Evolutionary conservation across 1,140 invertebrate genomes (phyloP).

Genomic region (Leguminivora glycinivorella): DNA sequence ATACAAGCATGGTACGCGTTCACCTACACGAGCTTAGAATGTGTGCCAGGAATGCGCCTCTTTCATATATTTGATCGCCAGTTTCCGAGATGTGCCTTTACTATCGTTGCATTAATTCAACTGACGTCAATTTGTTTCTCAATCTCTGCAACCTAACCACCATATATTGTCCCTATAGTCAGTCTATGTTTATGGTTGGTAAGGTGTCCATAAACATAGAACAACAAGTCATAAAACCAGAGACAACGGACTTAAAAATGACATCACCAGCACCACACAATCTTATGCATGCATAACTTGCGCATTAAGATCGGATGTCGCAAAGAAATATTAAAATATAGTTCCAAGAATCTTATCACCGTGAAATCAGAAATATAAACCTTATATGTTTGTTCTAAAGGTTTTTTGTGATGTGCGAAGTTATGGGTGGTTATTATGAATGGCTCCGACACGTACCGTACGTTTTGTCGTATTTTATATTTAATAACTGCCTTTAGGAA

Average conservation of each 20-base stretch:
- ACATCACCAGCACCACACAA: conserved; percentile 11
- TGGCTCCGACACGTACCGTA: not conserved
- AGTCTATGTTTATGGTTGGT: too few species aligned
- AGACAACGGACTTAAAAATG: conserved; percentile 26
- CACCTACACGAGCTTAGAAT: too few species aligned
- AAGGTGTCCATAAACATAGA: not conserved
- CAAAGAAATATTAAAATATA: not conserved
- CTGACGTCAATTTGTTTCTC: too few species aligned
- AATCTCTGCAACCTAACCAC: not conserved
- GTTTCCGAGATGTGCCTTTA: too few species aligned
- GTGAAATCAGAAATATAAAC: not conserved
- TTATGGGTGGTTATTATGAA: conserved; percentile 5
- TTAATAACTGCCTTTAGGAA: not conserved
- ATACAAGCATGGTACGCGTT: too few species aligned
- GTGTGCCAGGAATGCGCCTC: too few species aligned
- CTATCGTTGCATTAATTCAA: too few species aligned
- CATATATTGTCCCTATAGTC: not conserved
- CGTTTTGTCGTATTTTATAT: not conserved
- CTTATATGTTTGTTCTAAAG: not conserved
- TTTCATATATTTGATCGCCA: too few species aligned
- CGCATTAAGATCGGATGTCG: not conserved
- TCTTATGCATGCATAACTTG: not conserved
- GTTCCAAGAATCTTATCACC: not conserved
- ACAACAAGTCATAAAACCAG: conserved; percentile 19
- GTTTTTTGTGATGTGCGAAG: not conserved